phyloP scores from a whole-genome alignment of 2,888 invertebrate genomes.

The Leucophenga montana region DNA sequence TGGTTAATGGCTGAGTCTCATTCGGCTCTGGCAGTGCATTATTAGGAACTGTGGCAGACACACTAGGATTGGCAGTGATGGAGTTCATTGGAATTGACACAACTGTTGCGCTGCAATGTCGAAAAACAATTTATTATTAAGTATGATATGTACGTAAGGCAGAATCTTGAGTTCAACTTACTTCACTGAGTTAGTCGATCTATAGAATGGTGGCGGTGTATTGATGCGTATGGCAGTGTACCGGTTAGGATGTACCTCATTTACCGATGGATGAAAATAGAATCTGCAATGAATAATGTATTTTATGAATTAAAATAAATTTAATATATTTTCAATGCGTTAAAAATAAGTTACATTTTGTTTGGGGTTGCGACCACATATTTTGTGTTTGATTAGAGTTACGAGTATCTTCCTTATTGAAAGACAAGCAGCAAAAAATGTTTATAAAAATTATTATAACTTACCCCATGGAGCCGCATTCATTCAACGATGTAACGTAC shows the following conservation, averaged over 20 bases:
- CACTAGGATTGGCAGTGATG: slow-evolving; percentile 7
- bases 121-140: background rate
- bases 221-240: slow-evolving; percentile 60
- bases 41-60: slow-evolving; percentile 8
- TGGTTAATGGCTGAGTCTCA: slow-evolving; percentile 39
- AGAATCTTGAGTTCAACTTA: slow-evolving; percentile 61
- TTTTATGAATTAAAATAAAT: background rate
- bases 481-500: slow-evolving; percentile 96
- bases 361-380: no score
- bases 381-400: no score
- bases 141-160: background rate
- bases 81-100: slow-evolving; percentile 7
- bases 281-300: slow-evolving; percentile 75
- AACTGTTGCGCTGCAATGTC: slow-evolving; percentile 41
- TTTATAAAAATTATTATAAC: slow-evolving; percentile 36
- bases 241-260: slow-evolving; percentile 48
- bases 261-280: slow-evolving; percentile 77
- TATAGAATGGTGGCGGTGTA: slow-evolving; percentile 93
- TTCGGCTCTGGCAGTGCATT: slow-evolving; percentile 43
- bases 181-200: slow-evolving; percentile 87
- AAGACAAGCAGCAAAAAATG: no score
- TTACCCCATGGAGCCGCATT: slow-evolving; percentile 87
- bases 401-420: no score
- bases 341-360: no score
- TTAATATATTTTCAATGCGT: background rate